Evolutionary conservation across 2,113 vertebrate genomes (phyloP), one percentile per base, ranked within the genome.

Genomic region (Caranx ignobilis): DNA sequence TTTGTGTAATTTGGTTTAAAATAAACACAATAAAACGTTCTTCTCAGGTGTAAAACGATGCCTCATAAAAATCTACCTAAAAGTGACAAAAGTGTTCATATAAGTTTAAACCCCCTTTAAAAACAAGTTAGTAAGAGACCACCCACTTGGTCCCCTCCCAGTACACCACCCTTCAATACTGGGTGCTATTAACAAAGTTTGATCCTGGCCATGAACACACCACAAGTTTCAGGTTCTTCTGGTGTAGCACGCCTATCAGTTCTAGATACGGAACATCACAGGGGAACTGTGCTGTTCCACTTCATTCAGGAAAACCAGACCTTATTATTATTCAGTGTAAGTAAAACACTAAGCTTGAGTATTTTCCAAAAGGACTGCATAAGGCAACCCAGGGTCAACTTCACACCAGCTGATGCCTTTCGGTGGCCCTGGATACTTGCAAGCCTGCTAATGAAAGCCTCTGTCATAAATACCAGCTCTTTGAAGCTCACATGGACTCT

Each of bases 381-480:
- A 18, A 54, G 26, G 21, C 45, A 55, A n/a, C 11, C 52, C 52
- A 21, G 50, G 19, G n/a, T 21, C 18, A 48, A 48, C 47, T 6
- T 18, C 7, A 50, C 2, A 41, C 63, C 64, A 35, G 1, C 6
- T 12, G 47, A 37, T 57, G 56, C 15, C 35, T 70, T 3, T 48
- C 56, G 26, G 37, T 45, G 26, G 45, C 69, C 45, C 2, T 47
- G 60, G 37, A 54, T 9, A 78, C 70, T 19, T 15, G 2, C 60
- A 65, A 3, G 60, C 37, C 48, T 68, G 34, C 47, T 59, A 11
- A 37, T 45, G 31, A 43, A 48, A 43, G 18, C 16, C 35, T 26
- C 18, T 56, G 74, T 63, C 73, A 77, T 81, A 77, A 72, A 81
- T 66, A 65, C 63, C 85, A 65, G 45, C 69, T 57, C 48, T 43